Evolutionary conservation across 2,113 vertebrate genomes (phyloP).

Genomic region (Ceuthmochares aereus): DNA sequence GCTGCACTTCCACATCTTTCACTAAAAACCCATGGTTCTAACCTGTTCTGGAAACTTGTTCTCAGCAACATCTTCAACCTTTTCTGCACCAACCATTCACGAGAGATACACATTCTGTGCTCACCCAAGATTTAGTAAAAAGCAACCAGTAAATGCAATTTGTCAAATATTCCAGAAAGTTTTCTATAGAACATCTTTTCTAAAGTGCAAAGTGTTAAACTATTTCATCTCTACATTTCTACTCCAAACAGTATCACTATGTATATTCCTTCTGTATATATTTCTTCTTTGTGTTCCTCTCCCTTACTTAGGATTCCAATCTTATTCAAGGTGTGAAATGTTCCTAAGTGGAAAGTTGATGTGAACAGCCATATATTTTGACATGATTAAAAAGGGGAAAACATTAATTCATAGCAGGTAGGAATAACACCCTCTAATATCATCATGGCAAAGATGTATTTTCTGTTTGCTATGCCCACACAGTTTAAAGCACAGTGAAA

Average conservation of each 20-base stretch:
- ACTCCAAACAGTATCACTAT: background rate
- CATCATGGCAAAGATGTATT: background rate
- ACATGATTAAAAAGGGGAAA: background rate
- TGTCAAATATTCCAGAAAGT: background rate
- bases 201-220: background rate
- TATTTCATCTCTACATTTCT: background rate
- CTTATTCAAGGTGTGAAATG: background rate
- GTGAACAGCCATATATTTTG: background rate
- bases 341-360: background rate
- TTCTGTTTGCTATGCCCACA: background rate
- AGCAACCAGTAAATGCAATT: background rate
- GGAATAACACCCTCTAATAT: background rate
- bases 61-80: background rate
- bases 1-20: background rate
- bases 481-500: background rate
- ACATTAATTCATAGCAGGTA: background rate
- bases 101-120: background rate
- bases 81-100: background rate
- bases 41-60: background rate
- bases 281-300: background rate
- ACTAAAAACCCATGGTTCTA: rapidly evolving
- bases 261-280: background rate
- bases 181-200: background rate
- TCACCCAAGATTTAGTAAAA: background rate
- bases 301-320: background rate